phyloP scores from a whole-genome alignment of 35 echinoderm and acorn worm genomes.

The Lytechinus variegatus region DNA sequence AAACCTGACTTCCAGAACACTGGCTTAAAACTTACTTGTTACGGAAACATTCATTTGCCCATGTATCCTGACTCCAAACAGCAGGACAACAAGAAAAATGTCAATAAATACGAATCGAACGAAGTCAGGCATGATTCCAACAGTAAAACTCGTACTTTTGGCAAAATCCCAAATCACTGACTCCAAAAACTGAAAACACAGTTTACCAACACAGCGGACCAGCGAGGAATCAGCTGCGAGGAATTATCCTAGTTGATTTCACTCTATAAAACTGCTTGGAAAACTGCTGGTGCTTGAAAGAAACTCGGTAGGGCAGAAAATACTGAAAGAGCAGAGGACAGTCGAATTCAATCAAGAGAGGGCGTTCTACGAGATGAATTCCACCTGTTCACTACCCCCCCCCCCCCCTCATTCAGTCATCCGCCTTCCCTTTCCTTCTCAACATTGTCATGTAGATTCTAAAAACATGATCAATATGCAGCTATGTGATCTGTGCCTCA shows the following conservation, averaged over 20 bases:
- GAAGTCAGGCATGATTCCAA: background rate
- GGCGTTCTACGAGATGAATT: background rate
- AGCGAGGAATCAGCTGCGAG: background rate
- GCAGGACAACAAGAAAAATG: background rate
- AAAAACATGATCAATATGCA: no score
- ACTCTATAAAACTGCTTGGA: no score
- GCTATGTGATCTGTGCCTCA: no score
- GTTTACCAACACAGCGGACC: background rate
- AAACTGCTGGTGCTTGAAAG: no score
- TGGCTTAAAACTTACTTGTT: background rate
- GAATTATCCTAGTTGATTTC: no score
- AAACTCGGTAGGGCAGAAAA: no score
- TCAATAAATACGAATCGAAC: background rate
- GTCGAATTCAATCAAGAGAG: background rate
- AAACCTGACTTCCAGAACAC: no score
- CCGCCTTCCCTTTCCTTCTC: no score
- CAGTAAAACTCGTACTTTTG: background rate
- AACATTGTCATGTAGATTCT: no score
- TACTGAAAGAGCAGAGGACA: no score
- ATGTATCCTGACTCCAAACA: background rate
- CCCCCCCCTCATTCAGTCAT: no score
- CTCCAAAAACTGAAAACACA: background rate
- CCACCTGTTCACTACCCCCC: background rate
- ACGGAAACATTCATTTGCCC: background rate
- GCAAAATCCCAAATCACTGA: background rate